Base-by-base conservation (phyloP, 2,113 vertebrate genomes). In the Argyrosomus japonicus region DNA sequence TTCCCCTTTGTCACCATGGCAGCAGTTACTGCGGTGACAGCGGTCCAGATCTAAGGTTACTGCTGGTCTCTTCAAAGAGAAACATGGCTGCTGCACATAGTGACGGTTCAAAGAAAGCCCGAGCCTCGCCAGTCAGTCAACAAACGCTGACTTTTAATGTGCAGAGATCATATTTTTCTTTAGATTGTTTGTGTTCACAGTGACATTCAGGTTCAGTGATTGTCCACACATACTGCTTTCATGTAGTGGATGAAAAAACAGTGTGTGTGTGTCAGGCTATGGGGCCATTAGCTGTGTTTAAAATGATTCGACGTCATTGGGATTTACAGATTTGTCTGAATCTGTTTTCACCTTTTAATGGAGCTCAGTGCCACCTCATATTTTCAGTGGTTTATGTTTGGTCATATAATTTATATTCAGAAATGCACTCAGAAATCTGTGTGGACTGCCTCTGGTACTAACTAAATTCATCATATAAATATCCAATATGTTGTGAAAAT, bases 1-100 rank as follows among this genome's bases (percentile, higher is more conserved):
- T 47, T 57, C 63, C 60, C 40, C 29, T 70, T 65, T 48, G 85
- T 89, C 75, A 47, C 90, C 87, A 87, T 89, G 83, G 90, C 75
- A 86, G 81, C 81, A 10, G 83, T 86, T 86, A 58, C 82, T 78
- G 65, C 13, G 25, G 77, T 36, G 71, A 84, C 82, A 73, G 78
- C 2, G 4, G 63, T 70, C 62, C 58, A 77, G 79, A 84, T 79
- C 75, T 70, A 57, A 75, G 58, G 68, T 40, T 73, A 58, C 60
- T 13, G 75, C 78, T 45, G 50, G 73, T 65, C 23, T 72, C 62
- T 75, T 83, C 29, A 80, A 76, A 75, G 57, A 68, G 29, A 71
- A 50, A 58, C 45, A 17, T 43, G 56, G 25, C 54, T 45, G 75
- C 67, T 27, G 53, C 60, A 56, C 40, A 47, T 50, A 18, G 15